Evolutionary conservation across 2,797 vertebrate genomes (phyloP), one percentile per base, ranked within the genome.

Genomic region (Craterocephalus amniculus): DNA sequence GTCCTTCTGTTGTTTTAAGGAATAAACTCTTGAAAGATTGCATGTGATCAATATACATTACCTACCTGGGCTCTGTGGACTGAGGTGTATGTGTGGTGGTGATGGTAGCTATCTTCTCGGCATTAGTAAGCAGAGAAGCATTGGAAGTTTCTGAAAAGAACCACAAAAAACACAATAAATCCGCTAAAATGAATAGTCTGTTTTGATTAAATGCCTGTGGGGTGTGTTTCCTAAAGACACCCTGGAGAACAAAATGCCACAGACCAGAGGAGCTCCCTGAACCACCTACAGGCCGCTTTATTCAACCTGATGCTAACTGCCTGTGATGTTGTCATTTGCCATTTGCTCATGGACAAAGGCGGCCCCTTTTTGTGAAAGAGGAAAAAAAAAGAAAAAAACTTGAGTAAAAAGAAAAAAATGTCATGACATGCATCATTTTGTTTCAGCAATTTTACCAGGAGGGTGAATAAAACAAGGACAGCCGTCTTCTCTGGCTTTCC

Each of bases 41-140:
- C 13, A 57, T 7, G 0, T 38, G 52, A 45, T 2, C 4, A 55
- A 5, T 13, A 43, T 11, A 40, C 57, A 48, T 34, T 26, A 71
- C 86, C 2, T 71, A 93, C 92, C 92, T 79, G 43, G 94, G 88
- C 81, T 93, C 91, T 76, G 84, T 75, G 48, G 94, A 94, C 91
- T 96, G 96, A 85, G 97, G 95, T 81, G 96, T 95, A 90, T 99
- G 97, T 56, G 97, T 97, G 80, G 97, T 98, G 90, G 97, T 99
- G 91, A 99, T 99, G 78, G 97, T 98, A 79, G 97, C 97, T 26
- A 98, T 99, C 94, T 99, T 99, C 93, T 99, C 97, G 11, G 97
- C 97, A 43, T 98, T 99, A 84, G 97, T 99, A 89, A 99, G 90
- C 93, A 99, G 93, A 80, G 97, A 96, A 83, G 97, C 96, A 77